Evolutionary conservation across 2,888 invertebrate species (phyloP), one percentile per base, ranked within the genome.

Genomic region (Acleris literana): DNA sequence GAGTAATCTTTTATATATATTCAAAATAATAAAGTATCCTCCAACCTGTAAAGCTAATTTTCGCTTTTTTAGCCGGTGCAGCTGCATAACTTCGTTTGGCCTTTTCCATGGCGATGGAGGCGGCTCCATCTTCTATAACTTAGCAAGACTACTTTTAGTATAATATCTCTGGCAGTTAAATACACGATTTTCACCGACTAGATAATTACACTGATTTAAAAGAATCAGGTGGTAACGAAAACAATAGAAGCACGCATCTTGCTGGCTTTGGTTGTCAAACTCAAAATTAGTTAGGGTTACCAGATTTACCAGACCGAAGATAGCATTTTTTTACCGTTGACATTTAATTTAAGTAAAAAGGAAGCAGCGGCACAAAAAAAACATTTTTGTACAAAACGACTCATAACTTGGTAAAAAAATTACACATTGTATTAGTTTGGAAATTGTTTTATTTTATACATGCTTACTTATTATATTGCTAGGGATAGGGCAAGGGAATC

Each of bases 1-100:
- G n/a, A 17, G 2, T 22, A 44, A 9, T 56, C n/a, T 5, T 25
- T 17, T 18, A 29, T 29, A 17, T 13, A 33, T 18, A 17, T 33
- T 5, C 33, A 13, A 33, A 18, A 16, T 57, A 44, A n/a, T 9
- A 2, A 9, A 46, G 11, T 46, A 46, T 29, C 25, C 13, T 18
- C 57, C 93, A 69, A 95, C 96, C 86, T 97, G 95, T 56, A 97
- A 87, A 33, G 96, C 96, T 84, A 94, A 95, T 82, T 97, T 96
- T 81, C 95, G 95, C 76, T 95, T 93, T 83, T 96, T 96, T 69
- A 97, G 83, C 72, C 95, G 94, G 83, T 96, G 96, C 63, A 97
- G 84, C 81, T 95, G 95, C 95, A 97, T 95, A 67, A 93, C 93
- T 84, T 94, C 94, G 74, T 90, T 92, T 46, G 94, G 94, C 73